Evolutionary conservation across 1,140 invertebrate species (phyloP).

Genomic region (Bombus terrestris): DNA sequence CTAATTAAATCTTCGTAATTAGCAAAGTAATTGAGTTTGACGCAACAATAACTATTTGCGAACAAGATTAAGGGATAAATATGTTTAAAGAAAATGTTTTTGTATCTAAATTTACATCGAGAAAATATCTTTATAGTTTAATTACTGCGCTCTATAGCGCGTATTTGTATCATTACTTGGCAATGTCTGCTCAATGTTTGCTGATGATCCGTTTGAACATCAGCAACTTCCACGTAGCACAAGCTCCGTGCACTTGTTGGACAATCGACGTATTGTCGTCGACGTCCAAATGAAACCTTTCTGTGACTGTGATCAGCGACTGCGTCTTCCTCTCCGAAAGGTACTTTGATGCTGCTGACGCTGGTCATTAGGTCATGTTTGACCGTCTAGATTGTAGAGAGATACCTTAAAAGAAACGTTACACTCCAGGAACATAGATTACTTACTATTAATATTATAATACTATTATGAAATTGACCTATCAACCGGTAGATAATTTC

Average conservation of each 20-base stretch:
- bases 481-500: too few species aligned
- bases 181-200: conserved; percentile 46
- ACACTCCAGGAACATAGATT: conserved; percentile 28
- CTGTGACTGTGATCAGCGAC: conserved; percentile 60
- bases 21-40: neutral
- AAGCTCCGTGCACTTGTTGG: conserved; percentile 64
- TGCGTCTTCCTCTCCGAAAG: conserved; percentile 16
- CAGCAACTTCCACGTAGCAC: conserved; percentile 40
- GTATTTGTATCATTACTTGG: conserved; percentile 53
- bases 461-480: too few species aligned
- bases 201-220: conserved; percentile 71
- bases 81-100: too few species aligned
- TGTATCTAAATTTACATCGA: too few species aligned
- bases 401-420: conserved; percentile 42
- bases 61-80: too few species aligned
- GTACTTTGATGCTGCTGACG: conserved; percentile 64
- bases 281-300: conserved; percentile 62
- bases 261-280: conserved; percentile 72
- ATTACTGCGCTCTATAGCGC: neutral
- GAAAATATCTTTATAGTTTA: too few species aligned
- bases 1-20: conserved; percentile 33
- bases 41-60: neutral
- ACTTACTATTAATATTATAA: neutral
- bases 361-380: conserved; percentile 71
- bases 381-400: conserved; percentile 31